These are phyloP conservation scores for Smithornis capensis DNA, from an alignment of 2,113 vertebrate genomes.

Conservation along the genomic window DNA sequence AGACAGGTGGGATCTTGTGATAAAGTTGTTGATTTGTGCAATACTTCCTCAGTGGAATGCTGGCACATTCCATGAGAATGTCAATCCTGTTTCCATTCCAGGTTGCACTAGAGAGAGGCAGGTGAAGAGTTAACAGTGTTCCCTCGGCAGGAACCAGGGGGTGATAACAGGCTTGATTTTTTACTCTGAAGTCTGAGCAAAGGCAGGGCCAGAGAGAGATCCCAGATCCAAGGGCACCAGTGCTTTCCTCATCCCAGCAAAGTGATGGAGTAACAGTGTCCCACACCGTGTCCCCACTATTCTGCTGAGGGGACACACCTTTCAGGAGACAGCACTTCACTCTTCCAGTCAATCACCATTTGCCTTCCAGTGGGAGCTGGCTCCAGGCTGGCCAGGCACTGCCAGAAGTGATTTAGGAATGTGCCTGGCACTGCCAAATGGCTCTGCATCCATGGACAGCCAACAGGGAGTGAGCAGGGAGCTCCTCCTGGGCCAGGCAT, in stretches of 20 bases:
- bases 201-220: neutral
- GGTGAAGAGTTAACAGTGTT: neutral
- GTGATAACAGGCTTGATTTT: neutral
- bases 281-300: neutral
- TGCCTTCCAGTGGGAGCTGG: neutral
- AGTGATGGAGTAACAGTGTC: neutral
- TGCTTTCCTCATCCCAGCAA: neutral
- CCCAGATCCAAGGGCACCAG: neutral
- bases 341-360: neutral
- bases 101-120: neutral
- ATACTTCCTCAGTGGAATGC: neutral
- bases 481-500: neutral
- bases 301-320: neutral
- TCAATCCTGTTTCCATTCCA: neutral
- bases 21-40: neutral
- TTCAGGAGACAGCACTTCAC: neutral
- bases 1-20: slow-evolving; percentile 9
- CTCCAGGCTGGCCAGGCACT: neutral
- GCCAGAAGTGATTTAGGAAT: neutral
- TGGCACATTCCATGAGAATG: neutral
- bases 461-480: neutral
- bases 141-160: neutral
- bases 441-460: neutral
- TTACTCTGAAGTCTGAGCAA: neutral
- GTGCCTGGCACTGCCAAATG: neutral